Evolutionary conservation across 2,113 vertebrate genomes (phyloP), one percentile per base, ranked within the genome.

Genomic region (Leucosticte australis): DNA sequence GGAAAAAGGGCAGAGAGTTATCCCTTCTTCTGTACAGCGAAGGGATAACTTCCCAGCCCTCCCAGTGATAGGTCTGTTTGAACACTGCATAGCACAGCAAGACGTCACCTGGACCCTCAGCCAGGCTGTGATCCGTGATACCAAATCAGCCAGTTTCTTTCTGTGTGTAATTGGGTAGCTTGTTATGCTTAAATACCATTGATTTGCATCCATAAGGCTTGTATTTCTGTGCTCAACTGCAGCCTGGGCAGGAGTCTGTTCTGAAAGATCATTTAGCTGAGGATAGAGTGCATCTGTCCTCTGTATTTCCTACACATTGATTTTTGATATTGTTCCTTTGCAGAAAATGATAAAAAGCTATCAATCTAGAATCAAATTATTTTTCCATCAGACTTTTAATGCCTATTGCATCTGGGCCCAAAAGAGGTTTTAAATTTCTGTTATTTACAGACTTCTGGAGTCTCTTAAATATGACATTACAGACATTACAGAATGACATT

Each of bases 281-380:
- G 56, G 56, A 41, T 50, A 47, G 21, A 44, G 39, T 67, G 21
- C 41, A 33, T 90, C 60, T 71, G 37, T 26, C 53, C 57, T 68
- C 81, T 73, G 13, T 81, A 53, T 64, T 87, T 89, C 80, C 92
- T 89, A 60, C 10, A 42, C 33, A 57, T 35, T 53, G 73, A 71
- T 85, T 91, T 90, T 90, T 92, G 15, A 39, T 71, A 81, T 60
- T 68, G 10, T 12, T 84, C 35, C 76, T 90, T 92, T 65, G 24
- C 33, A 93, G 69, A 93, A 87, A 90, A 90, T 83, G 13, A 75
- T 83, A 78, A 94, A 93, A 87, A 78, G 9, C 28, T 78, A 78
- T 93, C 67, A 59, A 64, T 93, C 44, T 68, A 53, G 82, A 93
- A 71, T 42, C 7, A 80, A 94, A 78, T 77, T 87, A 68, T 82